These are phyloP conservation scores for Solea senegalensis DNA, from an alignment of 2,113 vertebrate genomes.

Conservation along the genomic window DNA sequence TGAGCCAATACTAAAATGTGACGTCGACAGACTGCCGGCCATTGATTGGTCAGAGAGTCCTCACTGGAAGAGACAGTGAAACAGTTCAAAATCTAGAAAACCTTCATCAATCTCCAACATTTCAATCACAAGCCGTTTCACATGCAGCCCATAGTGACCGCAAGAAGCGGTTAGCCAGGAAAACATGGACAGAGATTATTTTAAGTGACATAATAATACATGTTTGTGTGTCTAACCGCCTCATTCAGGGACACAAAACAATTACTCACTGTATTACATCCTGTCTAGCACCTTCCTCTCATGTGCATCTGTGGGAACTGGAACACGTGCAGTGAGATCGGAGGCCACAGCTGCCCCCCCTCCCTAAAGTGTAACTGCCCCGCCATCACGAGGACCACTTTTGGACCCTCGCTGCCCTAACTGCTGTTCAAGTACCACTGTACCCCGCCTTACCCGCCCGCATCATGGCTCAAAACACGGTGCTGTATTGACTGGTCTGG, in stretches of 20 bases:
- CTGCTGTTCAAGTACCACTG: conserved; percentile 41
- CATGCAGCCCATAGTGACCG: not conserved
- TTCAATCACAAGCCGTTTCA: no score
- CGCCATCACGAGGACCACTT: conserved; percentile 50
- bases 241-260: conserved; percentile 8
- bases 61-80: no score
- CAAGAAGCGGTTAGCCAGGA: not conserved
- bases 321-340: conserved; percentile 59
- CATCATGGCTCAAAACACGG: conserved; percentile 48
- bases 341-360: conserved; percentile 20
- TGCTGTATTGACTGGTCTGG: conserved; percentile 69
- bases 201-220: not conserved
- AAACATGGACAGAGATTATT: not conserved
- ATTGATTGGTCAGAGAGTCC: no score
- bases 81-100: no score
- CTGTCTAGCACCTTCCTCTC: not conserved
- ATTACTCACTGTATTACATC: not conserved
- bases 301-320: conserved; percentile 62
- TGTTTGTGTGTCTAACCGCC: not conserved
- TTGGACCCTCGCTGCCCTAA: conserved; percentile 54
- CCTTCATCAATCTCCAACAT: no score
- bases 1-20: no score
- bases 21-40: no score
- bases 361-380: conserved; percentile 36
- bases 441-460: conserved; percentile 28